A percentile compares a stretch with the other conserved stretches of the same genome.
phyloP scores from a whole-genome alignment of 53 echinoderm and acorn worm genomes.

The Zoroaster sp. region DNA sequence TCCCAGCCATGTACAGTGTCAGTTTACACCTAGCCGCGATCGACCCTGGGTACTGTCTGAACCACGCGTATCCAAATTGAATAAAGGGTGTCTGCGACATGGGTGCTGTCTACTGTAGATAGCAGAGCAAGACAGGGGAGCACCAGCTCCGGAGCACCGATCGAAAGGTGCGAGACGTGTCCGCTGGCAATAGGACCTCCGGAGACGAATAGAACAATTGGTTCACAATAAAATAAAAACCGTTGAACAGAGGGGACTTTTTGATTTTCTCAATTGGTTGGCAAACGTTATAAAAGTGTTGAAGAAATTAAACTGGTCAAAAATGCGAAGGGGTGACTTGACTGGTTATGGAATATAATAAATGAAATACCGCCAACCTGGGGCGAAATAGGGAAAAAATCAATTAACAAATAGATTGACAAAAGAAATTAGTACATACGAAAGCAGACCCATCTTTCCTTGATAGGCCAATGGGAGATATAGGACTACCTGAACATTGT shows the following conservation, averaged over 20 bases:
- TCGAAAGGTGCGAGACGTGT: constrained; percentile 6
- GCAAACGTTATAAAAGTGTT: too few relatives aligned
- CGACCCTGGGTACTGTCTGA: constrained; percentile 15
- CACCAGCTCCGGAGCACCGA: not conserved
- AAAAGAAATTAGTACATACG: too few relatives aligned
- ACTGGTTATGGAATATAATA: too few relatives aligned
- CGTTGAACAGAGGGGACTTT: not conserved
- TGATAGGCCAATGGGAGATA: too few relatives aligned
- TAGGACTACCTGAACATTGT: too few relatives aligned
- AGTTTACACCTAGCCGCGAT: constrained; percentile 19
- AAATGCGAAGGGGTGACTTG: too few relatives aligned
- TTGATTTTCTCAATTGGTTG: not conserved
- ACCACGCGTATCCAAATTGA: constrained; percentile 9
- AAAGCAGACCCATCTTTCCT: too few relatives aligned
- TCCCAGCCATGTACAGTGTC: not conserved
- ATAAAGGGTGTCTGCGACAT: constrained; percentile 25
- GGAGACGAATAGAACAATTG: not conserved
- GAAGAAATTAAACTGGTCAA: too few relatives aligned
- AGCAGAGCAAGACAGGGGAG: not conserved
- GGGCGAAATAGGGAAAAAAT: too few relatives aligned
- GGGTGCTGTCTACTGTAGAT: constrained; percentile 1
- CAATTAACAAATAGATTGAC: too few relatives aligned
- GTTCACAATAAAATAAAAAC: not conserved
- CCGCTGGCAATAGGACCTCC: not conserved
- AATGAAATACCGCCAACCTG: too few relatives aligned